Percentiles rank a stretch among this genome's conserved stretches.
Evolutionary conservation across 2,888 invertebrate species (phyloP).

Genomic region (Drosophila bunnanda): DNA sequence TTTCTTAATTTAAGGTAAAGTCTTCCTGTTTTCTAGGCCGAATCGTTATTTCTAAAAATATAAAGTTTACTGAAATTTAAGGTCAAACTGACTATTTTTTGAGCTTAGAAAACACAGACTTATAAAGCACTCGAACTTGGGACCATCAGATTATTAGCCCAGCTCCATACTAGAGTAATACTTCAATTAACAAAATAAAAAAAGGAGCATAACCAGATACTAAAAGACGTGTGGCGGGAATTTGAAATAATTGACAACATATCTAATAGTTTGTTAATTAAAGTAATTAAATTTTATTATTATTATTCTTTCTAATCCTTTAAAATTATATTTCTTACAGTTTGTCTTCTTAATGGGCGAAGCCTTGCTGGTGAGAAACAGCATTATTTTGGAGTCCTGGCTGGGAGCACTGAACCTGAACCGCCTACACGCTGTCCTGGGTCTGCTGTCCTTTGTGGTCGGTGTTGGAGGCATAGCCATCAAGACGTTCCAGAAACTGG

Average conservation of each 20-base stretch:
- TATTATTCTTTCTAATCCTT: neutral
- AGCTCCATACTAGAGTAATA: no score
- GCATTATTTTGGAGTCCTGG: slow-evolving; percentile 53
- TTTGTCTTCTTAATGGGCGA: slow-evolving; percentile 81
- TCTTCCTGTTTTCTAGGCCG: neutral
- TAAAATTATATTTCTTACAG: slow-evolving; percentile 47
- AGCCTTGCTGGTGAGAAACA: slow-evolving; percentile 79
- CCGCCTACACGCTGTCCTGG: slow-evolving; percentile 72
- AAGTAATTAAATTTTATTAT: no score
- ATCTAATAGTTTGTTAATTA: no score
- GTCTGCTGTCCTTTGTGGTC: slow-evolving; percentile 72
- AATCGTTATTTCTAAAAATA: neutral
- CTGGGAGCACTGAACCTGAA: slow-evolving; percentile 61
- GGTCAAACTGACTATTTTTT: neutral
- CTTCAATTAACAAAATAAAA: no score
- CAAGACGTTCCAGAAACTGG: slow-evolving; percentile 63
- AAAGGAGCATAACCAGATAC: no score
- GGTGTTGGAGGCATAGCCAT: slow-evolving; percentile 75
- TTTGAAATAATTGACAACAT: no score
- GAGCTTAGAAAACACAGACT: neutral
- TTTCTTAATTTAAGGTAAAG: neutral
- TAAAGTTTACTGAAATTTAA: neutral
- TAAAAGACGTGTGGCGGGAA: no score
- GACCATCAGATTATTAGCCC: no score
- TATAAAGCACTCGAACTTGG: neutral